Evolutionary conservation across 2,888 invertebrate genomes (phyloP), one percentile per base, ranked within the genome.

Genomic region (Machimus atricapillus): DNA sequence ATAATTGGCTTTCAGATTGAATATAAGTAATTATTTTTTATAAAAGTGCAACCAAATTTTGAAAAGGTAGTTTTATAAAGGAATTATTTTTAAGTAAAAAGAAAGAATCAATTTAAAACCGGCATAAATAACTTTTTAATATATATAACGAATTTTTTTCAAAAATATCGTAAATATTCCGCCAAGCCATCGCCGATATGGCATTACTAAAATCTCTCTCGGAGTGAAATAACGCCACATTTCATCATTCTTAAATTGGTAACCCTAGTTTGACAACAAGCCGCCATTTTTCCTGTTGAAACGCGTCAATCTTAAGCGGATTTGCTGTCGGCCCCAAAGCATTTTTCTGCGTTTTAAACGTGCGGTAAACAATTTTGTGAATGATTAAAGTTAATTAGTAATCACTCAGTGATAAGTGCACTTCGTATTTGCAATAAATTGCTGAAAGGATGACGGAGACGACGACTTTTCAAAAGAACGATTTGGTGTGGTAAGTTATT

Each of bases 211-310:
- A 19, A 27, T 0, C 12, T 27, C 52, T 52, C 7, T 23, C 66
- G 8, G 12, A 66, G 31, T n/a, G 52, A 79, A 78, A 79, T 79
- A 79, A 79, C 79, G 79, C 79, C 31, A 40, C n/a, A 6, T n/a
- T 79, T 52, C n/a, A 14, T 1, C 8, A 31, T 46, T 52, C 2
- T 52, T 31, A 56, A 52, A 27, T 31, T 79, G 79, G 79, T 46
- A 79, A 4, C 52, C 46, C 79, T 79, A 79, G 79, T 86, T 86
- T 86, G 86, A 86, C 86, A 86, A 86, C 86, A 86, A 86, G 86
- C 86, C 86, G 86, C 86, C 86, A 86, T 86, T 86, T 86, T 86
- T 86, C 78, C 78, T 86, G 78, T 86, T 86, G 78, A 86, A 86
- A 86, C 86, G 86, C 86, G 86, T 86, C 86, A 79, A 86, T 66